Conservation (phyloP, 2,797 vertebrate genomes). For the Acanthornis magna region DNA sequence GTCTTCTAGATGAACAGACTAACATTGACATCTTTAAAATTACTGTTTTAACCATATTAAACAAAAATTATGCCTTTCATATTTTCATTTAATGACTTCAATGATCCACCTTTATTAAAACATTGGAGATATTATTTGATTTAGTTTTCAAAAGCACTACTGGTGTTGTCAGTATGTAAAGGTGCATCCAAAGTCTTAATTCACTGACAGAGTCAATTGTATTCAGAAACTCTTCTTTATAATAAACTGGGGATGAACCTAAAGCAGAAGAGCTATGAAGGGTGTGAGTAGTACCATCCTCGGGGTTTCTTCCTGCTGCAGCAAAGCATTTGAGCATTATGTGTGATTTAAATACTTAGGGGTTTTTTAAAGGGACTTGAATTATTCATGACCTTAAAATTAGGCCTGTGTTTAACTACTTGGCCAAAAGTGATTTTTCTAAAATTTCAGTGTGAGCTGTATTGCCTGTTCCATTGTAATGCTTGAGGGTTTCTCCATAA, state of each 20-base stretch:
- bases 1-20: neutral
- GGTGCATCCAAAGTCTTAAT: neutral
- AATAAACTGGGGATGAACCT: neutral
- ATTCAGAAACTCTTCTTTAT: neutral
- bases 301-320: neutral
- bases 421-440: neutral
- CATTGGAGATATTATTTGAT: neutral
- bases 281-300: neutral
- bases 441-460: neutral
- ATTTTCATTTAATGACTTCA: neutral
- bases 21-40: neutral
- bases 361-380: neutral
- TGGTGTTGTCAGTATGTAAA: neutral
- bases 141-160: neutral
- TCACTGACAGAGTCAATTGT: neutral
- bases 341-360: neutral
- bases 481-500: neutral
- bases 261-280: neutral
- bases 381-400: constrained; percentile 12
- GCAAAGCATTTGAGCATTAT: neutral
- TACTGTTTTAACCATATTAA: neutral
- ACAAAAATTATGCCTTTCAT: neutral
- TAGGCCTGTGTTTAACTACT: neutral
- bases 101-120: neutral
- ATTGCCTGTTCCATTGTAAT: neutral